A percentile compares a stretch with the other conserved stretches of the same genome.
phyloP scores from a whole-genome alignment of 2,797 vertebrate species.

The Capromys pilorides region DNA sequence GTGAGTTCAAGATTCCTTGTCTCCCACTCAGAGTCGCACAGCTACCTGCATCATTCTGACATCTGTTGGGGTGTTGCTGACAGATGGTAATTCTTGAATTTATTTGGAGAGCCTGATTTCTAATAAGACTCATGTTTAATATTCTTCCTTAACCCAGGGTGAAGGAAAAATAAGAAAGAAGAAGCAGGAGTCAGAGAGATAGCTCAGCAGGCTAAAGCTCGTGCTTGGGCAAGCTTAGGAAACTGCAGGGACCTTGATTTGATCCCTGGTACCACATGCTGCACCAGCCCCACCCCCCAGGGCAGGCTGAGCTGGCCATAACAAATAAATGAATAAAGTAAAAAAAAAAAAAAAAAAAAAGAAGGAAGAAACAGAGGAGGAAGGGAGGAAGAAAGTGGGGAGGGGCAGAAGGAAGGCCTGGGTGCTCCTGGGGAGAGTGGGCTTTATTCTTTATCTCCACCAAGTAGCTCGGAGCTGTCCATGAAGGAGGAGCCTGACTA shows the following conservation, averaged over 20 bases:
- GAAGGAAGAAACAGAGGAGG: neutral
- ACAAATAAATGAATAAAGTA: no score
- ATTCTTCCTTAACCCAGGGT: neutral
- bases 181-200: neutral
- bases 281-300: no score
- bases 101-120: neutral
- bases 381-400: accelerated
- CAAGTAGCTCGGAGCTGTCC: neutral
- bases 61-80: neutral
- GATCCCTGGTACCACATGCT: no score
- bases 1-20: neutral
- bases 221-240: no score
- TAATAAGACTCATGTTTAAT: neutral
- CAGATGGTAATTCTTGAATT: neutral
- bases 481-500: neutral
- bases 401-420: no score
- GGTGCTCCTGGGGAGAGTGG: neutral
- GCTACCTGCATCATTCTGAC: neutral
- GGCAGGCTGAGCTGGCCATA: no score
- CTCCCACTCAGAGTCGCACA: neutral
- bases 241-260: no score
- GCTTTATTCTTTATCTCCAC: neutral
- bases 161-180: neutral
- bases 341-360: no score
- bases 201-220: no score